These are phyloP conservation scores for Aspidoscelis tigris DNA, from an alignment of 2,113 vertebrate species.

Conservation along the genomic window DNA sequence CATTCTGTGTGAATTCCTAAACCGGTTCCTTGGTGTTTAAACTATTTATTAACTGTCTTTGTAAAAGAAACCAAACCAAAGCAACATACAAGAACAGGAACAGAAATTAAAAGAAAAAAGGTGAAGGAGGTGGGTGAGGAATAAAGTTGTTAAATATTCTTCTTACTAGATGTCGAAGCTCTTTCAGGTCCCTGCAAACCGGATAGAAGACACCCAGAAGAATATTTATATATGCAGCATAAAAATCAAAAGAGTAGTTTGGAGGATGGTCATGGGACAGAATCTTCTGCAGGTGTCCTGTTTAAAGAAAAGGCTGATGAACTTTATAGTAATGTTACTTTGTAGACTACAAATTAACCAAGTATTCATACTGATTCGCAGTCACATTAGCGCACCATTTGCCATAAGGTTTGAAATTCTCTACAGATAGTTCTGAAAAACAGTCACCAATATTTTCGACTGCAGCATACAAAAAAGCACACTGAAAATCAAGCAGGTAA, in stretches of 20 bases:
- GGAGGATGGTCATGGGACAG: constrained; percentile 86
- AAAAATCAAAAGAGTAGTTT: constrained; percentile 89
- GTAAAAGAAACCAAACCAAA: too few relatives aligned
- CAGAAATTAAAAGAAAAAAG: too few relatives aligned
- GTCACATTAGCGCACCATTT: background rate
- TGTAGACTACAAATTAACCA: background rate
- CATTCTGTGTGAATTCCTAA: background rate
- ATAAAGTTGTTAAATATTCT: constrained; percentile 44
- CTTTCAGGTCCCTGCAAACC: constrained; percentile 93
- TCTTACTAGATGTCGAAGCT: constrained; percentile 93
- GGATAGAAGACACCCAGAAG: constrained; percentile 96
- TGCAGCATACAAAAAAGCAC: too few relatives aligned
- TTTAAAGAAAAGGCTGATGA: constrained; percentile 27
- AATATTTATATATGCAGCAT: constrained; percentile 94
- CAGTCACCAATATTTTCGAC: too few relatives aligned
- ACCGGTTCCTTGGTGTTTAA: background rate
- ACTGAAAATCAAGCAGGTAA: too few relatives aligned
- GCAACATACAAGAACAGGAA: too few relatives aligned
- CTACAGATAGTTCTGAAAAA: background rate
- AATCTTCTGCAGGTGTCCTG: constrained; percentile 92
- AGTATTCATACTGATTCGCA: background rate
- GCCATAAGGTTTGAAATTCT: background rate
- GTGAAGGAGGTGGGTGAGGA: too few relatives aligned
- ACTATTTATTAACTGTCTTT: too few relatives aligned
- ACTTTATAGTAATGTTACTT: background rate